Conservation (phyloP, 2,113 vertebrate genomes). For the Pelvicachromis taeniatus region DNA sequence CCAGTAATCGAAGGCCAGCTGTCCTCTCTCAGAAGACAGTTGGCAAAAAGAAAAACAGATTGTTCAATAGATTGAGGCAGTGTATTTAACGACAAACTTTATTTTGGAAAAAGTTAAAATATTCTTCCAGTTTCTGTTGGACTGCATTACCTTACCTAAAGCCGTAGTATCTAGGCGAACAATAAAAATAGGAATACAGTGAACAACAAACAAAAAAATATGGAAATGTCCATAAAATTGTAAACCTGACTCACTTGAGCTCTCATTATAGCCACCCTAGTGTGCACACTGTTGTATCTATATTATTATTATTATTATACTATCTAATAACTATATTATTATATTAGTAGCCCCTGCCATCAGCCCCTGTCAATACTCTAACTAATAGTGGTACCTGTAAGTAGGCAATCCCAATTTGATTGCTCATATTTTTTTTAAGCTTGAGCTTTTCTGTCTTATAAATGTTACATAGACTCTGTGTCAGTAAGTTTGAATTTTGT, state of each 20-base stretch:
- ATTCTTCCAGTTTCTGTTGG: neutral
- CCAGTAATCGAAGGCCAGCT: neutral
- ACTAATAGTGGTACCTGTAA: neutral
- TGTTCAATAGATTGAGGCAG: neutral
- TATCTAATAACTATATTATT: neutral
- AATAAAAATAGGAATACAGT: neutral
- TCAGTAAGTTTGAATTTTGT: neutral
- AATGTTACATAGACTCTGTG: neutral
- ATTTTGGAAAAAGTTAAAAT: neutral
- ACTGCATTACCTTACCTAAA: neutral
- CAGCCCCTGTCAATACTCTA: neutral
- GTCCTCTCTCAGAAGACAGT: neutral
- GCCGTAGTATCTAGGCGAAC: neutral
- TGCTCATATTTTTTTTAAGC: neutral
- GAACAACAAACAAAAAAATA: neutral
- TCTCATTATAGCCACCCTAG: neutral
- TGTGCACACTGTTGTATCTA: neutral
- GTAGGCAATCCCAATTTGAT: neutral
- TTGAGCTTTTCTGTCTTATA: neutral
- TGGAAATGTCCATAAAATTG: neutral
- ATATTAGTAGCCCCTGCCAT: neutral
- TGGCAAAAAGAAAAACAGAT: neutral
- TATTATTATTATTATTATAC: neutral
- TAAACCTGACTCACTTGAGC: neutral
- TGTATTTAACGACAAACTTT: neutral